These are phyloP conservation scores for Nysson spinosus DNA, from an alignment of 2,888 invertebrate species.

Conservation along the genomic window DNA sequence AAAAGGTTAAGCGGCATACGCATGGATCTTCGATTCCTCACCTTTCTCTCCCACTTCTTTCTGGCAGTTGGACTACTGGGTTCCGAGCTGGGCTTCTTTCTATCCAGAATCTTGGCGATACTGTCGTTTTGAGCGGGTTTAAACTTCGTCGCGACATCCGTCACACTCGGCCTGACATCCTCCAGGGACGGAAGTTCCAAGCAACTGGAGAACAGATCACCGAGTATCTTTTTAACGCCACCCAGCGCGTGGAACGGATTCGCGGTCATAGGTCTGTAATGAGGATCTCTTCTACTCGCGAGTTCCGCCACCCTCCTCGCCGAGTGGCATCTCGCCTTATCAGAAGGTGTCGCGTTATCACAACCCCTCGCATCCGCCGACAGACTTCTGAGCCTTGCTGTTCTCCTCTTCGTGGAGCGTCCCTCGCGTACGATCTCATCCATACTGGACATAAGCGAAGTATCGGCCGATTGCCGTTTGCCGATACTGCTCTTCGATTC, in stretches of 20 bases:
- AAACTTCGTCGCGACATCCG: constrained; percentile 76
- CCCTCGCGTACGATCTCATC: constrained; percentile 70
- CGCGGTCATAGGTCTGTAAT: constrained; percentile 84
- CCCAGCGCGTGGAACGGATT: constrained; percentile 88
- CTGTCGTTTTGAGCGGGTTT: constrained; percentile 73
- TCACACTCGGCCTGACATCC: constrained; percentile 77
- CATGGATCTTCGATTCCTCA: constrained; percentile 36
- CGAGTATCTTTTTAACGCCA: constrained; percentile 88
- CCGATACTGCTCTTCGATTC: constrained; percentile 60
- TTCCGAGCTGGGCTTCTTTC: constrained; percentile 74
- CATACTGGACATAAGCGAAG: constrained; percentile 70
- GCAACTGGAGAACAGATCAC: constrained; percentile 87
- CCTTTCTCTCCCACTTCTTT: constrained; percentile 76
- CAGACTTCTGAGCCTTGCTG: constrained; percentile 68
- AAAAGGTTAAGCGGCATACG: too few relatives aligned
- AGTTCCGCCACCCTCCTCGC: constrained; percentile 86
- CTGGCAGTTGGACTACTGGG: constrained; percentile 76
- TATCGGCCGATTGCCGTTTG: constrained; percentile 69
- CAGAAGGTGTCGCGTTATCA: constrained; percentile 82
- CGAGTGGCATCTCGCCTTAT: constrained; percentile 86
- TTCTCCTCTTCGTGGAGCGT: constrained; percentile 59
- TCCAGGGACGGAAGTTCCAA: constrained; percentile 86
- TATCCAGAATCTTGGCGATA: constrained; percentile 72
- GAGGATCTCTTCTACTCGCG: constrained; percentile 90
- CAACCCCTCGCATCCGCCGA: constrained; percentile 74